These are phyloP conservation scores for Leucoptera coffeella DNA, from an alignment of 2,888 invertebrate species.

Conservation along the genomic window DNA sequence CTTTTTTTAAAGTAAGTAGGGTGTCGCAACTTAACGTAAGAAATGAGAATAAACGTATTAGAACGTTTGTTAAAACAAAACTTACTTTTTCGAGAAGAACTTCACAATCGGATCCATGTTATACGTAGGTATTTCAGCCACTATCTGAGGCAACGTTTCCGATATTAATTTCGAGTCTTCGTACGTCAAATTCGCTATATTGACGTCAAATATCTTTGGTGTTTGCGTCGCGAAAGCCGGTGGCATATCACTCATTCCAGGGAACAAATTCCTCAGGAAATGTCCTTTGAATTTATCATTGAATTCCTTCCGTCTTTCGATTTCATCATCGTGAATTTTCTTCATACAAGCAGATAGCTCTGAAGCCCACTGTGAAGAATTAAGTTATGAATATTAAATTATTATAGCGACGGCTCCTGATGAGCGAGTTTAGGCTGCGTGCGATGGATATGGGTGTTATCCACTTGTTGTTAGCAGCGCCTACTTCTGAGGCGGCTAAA, in stretches of 20 bases:
- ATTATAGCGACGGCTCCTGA: no score
- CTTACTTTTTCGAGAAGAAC: slow-evolving; percentile 61
- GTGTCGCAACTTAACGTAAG: no score
- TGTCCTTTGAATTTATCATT: slow-evolving; percentile 74
- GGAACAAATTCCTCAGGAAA: slow-evolving; percentile 79
- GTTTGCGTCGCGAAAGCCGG: slow-evolving; percentile 77
- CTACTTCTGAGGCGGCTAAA: no score
- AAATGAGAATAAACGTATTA: no score
- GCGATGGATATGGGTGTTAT: no score
- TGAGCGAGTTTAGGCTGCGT: no score
- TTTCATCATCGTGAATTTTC: slow-evolving; percentile 79
- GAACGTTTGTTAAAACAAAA: no score
- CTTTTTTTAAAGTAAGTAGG: no score
- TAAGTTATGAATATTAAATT: no score
- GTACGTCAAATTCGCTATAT: slow-evolving; percentile 58
- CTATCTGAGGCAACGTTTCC: slow-evolving; percentile 60
- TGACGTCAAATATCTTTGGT: slow-evolving; percentile 69
- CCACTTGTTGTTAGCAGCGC: no score
- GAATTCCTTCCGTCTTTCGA: slow-evolving; percentile 71
- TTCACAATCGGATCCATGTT: slow-evolving; percentile 65
- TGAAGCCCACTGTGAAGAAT: slow-evolving; percentile 77
- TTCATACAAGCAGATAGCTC: slow-evolving; percentile 72
- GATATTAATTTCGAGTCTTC: slow-evolving; percentile 60
- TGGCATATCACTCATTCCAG: slow-evolving; percentile 83
- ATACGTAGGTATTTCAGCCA: slow-evolving; percentile 58